phyloP scores from a whole-genome alignment of 2,113 vertebrate genomes.

The Hydrolagus affinis region DNA sequence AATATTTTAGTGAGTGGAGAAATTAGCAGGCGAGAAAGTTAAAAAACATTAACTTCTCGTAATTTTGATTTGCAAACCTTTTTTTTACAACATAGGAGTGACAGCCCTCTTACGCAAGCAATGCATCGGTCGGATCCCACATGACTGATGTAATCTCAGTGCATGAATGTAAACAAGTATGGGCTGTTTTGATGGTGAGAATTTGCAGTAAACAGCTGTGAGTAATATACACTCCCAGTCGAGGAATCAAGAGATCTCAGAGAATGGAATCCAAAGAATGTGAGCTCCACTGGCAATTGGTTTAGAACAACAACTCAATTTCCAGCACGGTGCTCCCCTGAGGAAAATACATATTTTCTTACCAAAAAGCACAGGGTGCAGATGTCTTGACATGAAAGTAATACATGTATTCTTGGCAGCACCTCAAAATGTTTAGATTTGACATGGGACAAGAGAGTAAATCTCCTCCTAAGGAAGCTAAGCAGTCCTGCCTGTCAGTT shows the following conservation, averaged over 20 bases:
- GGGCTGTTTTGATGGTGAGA: neutral
- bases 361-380: neutral
- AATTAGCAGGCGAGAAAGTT: no score
- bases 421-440: neutral
- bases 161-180: no score
- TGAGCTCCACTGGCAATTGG: neutral
- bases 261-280: slow-evolving; percentile 7
- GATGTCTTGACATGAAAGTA: neutral
- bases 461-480: neutral
- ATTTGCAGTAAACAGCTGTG: neutral
- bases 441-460: neutral
- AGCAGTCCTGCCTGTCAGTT: neutral
- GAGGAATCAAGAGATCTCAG: neutral
- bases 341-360: neutral
- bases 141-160: neutral
- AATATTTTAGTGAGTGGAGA: no score
- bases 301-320: slow-evolving; percentile 7
- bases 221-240: neutral
- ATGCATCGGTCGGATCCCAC: no score
- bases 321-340: neutral
- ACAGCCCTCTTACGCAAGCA: neutral
- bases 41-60: no score
- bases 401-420: neutral
- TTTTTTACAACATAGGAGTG: neutral
- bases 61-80: neutral